A percentile compares a stretch with the other conserved stretches of the same genome.
phyloP scores from a whole-genome alignment of 2,797 vertebrate species.

The Poecile montanus region DNA sequence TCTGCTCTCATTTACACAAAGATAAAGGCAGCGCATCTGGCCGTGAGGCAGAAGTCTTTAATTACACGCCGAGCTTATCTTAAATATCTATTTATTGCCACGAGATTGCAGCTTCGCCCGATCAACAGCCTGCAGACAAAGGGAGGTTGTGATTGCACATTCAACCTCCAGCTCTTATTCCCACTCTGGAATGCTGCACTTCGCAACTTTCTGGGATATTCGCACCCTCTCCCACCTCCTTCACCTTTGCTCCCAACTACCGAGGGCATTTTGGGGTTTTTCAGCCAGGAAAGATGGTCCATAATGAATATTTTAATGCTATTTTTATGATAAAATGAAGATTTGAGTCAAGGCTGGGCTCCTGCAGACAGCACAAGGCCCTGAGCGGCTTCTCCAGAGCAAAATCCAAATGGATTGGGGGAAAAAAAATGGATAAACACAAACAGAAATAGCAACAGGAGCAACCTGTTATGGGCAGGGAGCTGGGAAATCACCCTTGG shows the following conservation, averaged over 20 bases:
- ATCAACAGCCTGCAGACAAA: background rate
- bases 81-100: constrained; percentile 47
- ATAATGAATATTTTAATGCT: background rate
- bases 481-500: background rate
- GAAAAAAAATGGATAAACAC: background rate
- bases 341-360: background rate
- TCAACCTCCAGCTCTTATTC: background rate
- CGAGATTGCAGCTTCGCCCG: background rate
- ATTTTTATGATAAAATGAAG: background rate
- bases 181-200: background rate
- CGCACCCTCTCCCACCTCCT: too few relatives aligned
- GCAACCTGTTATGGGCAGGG: background rate
- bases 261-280: background rate
- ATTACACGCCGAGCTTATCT: constrained; percentile 42
- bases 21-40: constrained; percentile 49
- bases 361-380: background rate
- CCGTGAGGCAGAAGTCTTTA: constrained; percentile 33
- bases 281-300: background rate
- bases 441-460: background rate
- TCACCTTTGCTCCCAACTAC: background rate
- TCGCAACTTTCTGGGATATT: background rate
- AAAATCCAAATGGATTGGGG: background rate
- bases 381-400: background rate
- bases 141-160: background rate
- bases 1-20: constrained; percentile 27